phyloP scores from a whole-genome alignment of 2,888 invertebrate genomes.

The Heliconius sara region DNA sequence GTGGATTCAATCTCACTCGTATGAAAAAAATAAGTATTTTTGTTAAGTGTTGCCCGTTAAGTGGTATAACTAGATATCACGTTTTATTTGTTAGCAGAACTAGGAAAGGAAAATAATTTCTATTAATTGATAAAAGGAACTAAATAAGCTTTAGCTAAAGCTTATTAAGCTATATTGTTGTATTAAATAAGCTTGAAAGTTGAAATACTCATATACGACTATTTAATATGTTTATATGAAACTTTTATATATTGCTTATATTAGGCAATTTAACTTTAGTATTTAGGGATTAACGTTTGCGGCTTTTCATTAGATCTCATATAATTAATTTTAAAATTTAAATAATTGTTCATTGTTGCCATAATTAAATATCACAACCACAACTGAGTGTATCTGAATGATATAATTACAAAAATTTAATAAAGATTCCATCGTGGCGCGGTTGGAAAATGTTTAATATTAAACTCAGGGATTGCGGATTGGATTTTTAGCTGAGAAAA shows the following conservation, averaged over 20 bases:
- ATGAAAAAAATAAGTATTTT: too few species aligned
- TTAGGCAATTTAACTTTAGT: background rate
- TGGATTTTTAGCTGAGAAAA: background rate
- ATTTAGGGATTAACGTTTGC: background rate
- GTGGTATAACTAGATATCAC: too few species aligned
- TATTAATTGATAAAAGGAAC: background rate
- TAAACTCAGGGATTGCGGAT: background rate
- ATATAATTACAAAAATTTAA: background rate
- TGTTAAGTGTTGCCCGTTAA: too few species aligned
- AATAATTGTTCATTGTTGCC: background rate
- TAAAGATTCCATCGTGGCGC: background rate
- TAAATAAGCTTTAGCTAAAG: background rate
- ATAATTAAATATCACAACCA: background rate
- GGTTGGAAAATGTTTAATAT: background rate
- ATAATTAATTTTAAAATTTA: constrained; percentile 10
- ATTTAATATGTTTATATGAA: background rate
- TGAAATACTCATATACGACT: background rate
- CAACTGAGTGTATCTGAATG: background rate
- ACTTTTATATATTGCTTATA: background rate
- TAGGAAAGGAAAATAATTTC: too few species aligned
- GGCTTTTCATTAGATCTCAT: background rate
- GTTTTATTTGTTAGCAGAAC: too few species aligned
- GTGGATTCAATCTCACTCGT: too few species aligned
- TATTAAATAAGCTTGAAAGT: background rate
- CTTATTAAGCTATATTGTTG: too few species aligned